phyloP scores from a whole-genome alignment of 2,797 vertebrate species.

The Hemitrygon akajei region DNA sequence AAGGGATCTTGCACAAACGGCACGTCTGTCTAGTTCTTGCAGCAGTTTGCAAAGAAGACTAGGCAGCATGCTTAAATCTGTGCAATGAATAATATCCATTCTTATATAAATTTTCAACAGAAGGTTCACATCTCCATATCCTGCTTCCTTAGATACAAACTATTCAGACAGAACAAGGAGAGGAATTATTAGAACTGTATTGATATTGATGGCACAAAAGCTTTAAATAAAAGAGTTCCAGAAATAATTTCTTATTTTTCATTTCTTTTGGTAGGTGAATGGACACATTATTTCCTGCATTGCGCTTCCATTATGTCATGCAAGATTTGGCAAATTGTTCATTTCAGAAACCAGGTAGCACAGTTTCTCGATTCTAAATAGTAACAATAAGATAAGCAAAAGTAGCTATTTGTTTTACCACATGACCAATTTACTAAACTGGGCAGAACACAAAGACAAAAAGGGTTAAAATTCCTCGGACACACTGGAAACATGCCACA shows the following conservation, averaged over 20 bases:
- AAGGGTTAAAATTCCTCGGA: constrained; percentile 1
- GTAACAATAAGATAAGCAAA: neutral
- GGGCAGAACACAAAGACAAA: neutral
- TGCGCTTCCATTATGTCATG: neutral
- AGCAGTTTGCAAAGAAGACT: constrained; percentile 3
- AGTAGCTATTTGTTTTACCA: constrained; percentile 12
- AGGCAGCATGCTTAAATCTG: neutral
- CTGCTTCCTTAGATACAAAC: neutral
- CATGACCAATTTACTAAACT: constrained; percentile 18
- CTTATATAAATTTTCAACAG: neutral
- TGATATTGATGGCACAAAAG: neutral
- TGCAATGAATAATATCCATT: neutral
- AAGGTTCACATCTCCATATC: neutral
- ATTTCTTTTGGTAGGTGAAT: neutral
- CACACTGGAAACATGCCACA: neutral
- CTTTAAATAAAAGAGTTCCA: constrained; percentile 11
- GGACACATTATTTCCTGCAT: neutral
- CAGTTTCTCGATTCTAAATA: constrained; percentile 1
- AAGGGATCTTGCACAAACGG: neutral
- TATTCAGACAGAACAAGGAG: neutral
- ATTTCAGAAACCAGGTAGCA: neutral
- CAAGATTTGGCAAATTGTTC: constrained; percentile 13
- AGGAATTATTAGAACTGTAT: neutral
- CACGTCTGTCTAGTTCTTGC: constrained; percentile 15
- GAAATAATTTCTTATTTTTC: neutral